phyloP scores from a whole-genome alignment of 2,888 invertebrate genomes.

The Stenurella melanura region DNA sequence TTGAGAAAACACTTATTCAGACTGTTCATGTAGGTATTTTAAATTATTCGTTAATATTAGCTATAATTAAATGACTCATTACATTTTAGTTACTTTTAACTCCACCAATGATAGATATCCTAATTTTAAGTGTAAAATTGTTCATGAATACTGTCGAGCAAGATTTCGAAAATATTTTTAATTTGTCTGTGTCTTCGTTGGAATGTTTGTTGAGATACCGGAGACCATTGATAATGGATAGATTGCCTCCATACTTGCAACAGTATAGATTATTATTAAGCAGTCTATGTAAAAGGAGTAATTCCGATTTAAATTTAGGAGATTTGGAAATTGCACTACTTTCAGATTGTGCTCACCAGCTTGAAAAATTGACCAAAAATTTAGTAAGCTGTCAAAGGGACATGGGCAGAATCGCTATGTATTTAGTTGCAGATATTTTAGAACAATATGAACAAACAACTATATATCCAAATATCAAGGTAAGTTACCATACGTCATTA shows the following conservation, averaged over 20 bases:
- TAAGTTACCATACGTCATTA: slow-evolving; percentile 56
- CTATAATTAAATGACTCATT: slow-evolving; percentile 9
- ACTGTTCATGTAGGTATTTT: slow-evolving; percentile 64
- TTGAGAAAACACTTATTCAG: slow-evolving; percentile 65
- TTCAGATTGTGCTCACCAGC: slow-evolving; percentile 69
- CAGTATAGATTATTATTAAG: slow-evolving; percentile 67
- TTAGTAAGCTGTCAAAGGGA: slow-evolving; percentile 69
- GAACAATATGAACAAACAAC: slow-evolving; percentile 71
- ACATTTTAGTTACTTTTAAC: slow-evolving; percentile 66
- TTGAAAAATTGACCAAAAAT: slow-evolving; percentile 70
- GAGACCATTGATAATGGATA: slow-evolving; percentile 67
- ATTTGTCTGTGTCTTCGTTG: slow-evolving; percentile 61
- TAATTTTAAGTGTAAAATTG: slow-evolving; percentile 61
- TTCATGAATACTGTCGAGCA: slow-evolving; percentile 53
- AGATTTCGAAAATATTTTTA: slow-evolving; percentile 62
- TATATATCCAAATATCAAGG: slow-evolving; percentile 73
- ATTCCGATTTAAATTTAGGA: slow-evolving; percentile 57
- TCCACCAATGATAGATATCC: slow-evolving; percentile 64
- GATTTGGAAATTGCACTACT: slow-evolving; percentile 57
- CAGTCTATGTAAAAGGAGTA: slow-evolving; percentile 63
- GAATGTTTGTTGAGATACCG: slow-evolving; percentile 67
- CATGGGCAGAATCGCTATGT: slow-evolving; percentile 72
- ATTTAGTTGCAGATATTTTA: slow-evolving; percentile 74
- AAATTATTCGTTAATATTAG: slow-evolving; percentile 17
- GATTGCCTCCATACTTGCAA: slow-evolving; percentile 69